Evolutionary conservation across 2,888 invertebrate species (phyloP).

Genomic region (Drosophila picticornis): DNA sequence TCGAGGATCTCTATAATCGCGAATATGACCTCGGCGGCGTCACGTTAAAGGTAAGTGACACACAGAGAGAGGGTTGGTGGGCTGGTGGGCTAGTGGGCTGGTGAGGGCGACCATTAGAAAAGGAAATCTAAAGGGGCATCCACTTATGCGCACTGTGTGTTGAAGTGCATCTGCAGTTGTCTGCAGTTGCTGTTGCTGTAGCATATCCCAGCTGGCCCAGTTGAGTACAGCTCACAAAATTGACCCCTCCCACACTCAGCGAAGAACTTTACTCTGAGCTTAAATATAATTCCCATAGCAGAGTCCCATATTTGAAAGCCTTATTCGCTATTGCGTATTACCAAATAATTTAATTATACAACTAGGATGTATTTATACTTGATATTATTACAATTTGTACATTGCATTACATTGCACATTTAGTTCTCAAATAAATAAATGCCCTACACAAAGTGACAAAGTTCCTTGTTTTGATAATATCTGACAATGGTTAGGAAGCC

Average conservation of each 20-base stretch:
- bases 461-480: not conserved
- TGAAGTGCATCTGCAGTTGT: conserved; percentile 14
- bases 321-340: not conserved
- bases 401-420: not conserved
- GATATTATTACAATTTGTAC: not conserved
- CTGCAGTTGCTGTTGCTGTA: conserved; percentile 4
- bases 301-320: not conserved
- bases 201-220: conserved; percentile 1
- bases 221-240: conserved; percentile 1
- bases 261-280: not conserved
- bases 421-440: not conserved
- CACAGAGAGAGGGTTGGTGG: too few relatives aligned
- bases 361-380: not conserved
- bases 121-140: not conserved
- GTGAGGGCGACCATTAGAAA: conserved; percentile 8
- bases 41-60: conserved; percentile 88
- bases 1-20: conserved; percentile 94
- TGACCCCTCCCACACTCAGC: not conserved
- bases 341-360: not conserved
- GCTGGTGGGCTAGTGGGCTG: too few relatives aligned
- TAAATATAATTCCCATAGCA: not conserved
- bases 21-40: conserved; percentile 93
- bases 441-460: too few relatives aligned
- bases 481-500: not conserved
- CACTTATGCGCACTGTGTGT: conserved; percentile 12